Evolutionary conservation across 2,888 invertebrate genomes (phyloP).

Genomic region (Steromphala cineraria): DNA sequence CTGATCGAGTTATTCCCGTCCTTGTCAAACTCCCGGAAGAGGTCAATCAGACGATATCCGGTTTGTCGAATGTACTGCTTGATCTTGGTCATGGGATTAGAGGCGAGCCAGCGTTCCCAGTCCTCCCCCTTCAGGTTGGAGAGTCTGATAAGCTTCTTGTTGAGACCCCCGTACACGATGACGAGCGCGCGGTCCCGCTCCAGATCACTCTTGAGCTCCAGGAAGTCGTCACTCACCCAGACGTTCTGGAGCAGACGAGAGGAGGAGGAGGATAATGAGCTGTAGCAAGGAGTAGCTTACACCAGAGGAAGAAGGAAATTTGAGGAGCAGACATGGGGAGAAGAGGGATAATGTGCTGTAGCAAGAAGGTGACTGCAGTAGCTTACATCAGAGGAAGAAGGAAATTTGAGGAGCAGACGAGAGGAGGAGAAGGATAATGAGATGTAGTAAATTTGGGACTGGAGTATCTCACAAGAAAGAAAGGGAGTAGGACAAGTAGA

Average conservation of each 20-base stretch:
- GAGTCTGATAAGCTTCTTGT: conserved; percentile 21
- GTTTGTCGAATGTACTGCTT: conserved; percentile 50
- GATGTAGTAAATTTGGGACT: too few relatives aligned
- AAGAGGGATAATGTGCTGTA: too few relatives aligned
- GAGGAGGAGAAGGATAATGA: too few relatives aligned
- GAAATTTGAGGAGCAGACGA: too few relatives aligned
- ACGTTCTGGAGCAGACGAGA: conserved; percentile 50
- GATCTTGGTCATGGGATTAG: conserved; percentile 68
- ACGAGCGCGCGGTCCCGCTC: conserved; percentile 48
- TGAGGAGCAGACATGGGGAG: too few relatives aligned
- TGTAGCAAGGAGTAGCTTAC: not conserved
- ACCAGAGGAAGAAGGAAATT: too few relatives aligned
- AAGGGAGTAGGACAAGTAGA: too few relatives aligned
- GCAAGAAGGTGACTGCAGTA: too few relatives aligned
- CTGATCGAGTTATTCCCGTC: conserved; percentile 63
- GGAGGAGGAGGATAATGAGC: not conserved
- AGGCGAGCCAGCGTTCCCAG: conserved; percentile 46
- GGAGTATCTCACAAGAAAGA: too few relatives aligned
- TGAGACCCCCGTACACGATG: conserved; percentile 61
- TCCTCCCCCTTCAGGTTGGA: conserved; percentile 6
- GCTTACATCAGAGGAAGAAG: too few relatives aligned
- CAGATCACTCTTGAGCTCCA: conserved; percentile 52
- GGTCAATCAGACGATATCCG: conserved; percentile 67
- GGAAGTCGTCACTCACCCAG: conserved; percentile 63
- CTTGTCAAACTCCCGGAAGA: conserved; percentile 70